These are phyloP conservation scores for Hydractinia echinata DNA, from an alignment of 30 jellyfish, hydroid and myxozoan genomes.

Conservation along the genomic window DNA sequence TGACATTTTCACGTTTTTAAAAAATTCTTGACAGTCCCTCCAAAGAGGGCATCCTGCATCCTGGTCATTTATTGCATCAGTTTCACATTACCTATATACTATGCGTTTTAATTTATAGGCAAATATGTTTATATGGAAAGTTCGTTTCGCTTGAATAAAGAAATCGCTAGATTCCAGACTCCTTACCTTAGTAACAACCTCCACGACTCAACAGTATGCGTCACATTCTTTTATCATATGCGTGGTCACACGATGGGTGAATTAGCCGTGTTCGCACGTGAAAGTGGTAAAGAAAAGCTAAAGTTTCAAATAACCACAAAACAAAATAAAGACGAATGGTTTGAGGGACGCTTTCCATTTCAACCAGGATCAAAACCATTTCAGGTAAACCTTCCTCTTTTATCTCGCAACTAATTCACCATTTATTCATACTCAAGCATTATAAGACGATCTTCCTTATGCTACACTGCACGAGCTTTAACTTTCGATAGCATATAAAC, in stretches of 20 bases:
- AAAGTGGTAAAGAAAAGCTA: not conserved
- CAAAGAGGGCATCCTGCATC: too few species aligned
- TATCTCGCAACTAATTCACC: too few species aligned
- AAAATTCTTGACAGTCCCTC: too few species aligned
- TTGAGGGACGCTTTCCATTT: slow-evolving; percentile 34
- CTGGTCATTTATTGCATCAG: too few species aligned
- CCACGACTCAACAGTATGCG: slow-evolving; percentile 25
- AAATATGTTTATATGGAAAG: slow-evolving; percentile 46
- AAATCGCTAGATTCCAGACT: slow-evolving; percentile 32
- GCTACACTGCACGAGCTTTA: too few species aligned
- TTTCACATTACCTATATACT: too few species aligned
- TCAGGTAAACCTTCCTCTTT: slow-evolving; percentile 21
- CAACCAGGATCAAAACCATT: slow-evolving; percentile 34
- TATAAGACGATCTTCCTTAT: too few species aligned
- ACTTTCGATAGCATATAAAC: too few species aligned
- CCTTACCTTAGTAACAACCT: slow-evolving; percentile 10
- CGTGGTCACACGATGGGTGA: slow-evolving; percentile 68
- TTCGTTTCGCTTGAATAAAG: slow-evolving; percentile 48
- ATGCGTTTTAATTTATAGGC: slow-evolving; percentile 25
- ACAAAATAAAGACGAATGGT: slow-evolving; percentile 42
- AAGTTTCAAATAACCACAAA: slow-evolving; percentile 31
- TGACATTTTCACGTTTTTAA: too few species aligned
- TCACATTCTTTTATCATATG: slow-evolving; percentile 50
- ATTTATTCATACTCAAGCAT: too few species aligned
- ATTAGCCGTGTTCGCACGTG: not conserved